Evolutionary conservation across 2,113 vertebrate genomes (phyloP).

Genomic region (Dryoscopus gambensis): DNA sequence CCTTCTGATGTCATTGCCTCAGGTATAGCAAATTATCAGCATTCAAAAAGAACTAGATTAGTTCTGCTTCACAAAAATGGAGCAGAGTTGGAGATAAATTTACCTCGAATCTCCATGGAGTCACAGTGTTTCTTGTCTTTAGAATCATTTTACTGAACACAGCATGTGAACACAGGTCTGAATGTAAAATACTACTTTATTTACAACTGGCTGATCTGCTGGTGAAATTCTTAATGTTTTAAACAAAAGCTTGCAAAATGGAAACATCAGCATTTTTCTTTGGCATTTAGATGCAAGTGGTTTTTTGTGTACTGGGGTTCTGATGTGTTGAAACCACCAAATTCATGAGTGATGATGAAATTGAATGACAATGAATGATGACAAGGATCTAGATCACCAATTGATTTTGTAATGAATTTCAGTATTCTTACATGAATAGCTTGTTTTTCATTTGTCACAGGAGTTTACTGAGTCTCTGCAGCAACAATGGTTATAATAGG

Average conservation of each 20-base stretch:
- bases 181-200: background rate
- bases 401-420: conserved; percentile 14
- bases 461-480: background rate
- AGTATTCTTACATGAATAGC: background rate
- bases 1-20: conserved; percentile 79
- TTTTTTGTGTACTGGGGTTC: background rate
- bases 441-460: background rate
- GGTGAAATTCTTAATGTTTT: background rate
- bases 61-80: background rate
- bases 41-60: background rate
- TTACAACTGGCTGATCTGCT: background rate
- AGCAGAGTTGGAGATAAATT: background rate
- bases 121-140: background rate
- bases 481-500: background rate
- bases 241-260: background rate
- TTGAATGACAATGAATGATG: background rate
- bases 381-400: background rate
- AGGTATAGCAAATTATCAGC: conserved; percentile 61
- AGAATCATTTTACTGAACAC: background rate
- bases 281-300: background rate
- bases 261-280: background rate
- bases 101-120: background rate
- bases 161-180: background rate
- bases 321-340: background rate
- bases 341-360: background rate